A percentile compares a stretch with the other conserved stretches of the same genome.
Evolutionary conservation across 2,888 invertebrate genomes (phyloP).

Genomic region (Agrotis ipsilon): DNA sequence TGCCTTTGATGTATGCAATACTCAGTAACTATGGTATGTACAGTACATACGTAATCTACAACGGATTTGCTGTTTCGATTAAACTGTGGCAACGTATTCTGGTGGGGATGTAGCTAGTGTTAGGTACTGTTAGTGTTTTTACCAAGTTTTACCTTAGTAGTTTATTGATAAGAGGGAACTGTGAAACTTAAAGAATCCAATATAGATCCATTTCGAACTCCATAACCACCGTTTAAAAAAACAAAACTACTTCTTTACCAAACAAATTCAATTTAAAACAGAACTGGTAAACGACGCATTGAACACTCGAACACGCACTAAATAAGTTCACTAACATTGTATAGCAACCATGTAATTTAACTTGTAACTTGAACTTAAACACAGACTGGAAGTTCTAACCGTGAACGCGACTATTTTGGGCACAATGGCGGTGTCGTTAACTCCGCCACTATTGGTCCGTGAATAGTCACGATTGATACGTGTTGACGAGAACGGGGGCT

Average conservation of each 20-base stretch:
- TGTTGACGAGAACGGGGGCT: conserved; percentile 42
- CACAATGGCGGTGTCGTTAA: conserved; percentile 55
- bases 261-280: conserved; percentile 2
- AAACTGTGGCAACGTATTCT: conserved; percentile 38
- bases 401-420: conserved; percentile 47
- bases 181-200: not conserved
- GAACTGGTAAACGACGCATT: conserved; percentile 5
- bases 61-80: conserved; percentile 61
- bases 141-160: conserved; percentile 1
- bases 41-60: conserved; percentile 63
- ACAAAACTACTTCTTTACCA: not conserved
- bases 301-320: conserved; percentile 10
- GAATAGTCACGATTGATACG: conserved; percentile 54
- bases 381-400: conserved; percentile 43
- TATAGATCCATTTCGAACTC: not conserved
- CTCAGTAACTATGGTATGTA: conserved; percentile 60
- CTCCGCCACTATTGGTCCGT: conserved; percentile 42
- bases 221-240: conserved; percentile 5
- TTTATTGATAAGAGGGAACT: not conserved
- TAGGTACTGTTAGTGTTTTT: conserved; percentile 9
- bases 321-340: conserved; percentile 25
- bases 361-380: conserved; percentile 33
- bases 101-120: conserved; percentile 10
- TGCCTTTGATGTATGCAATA: conserved; percentile 83
- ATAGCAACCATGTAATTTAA: conserved; percentile 31